phyloP scores from a whole-genome alignment of 2,113 vertebrate genomes.

The human region GRCh38 chrX:29820501-29821000 shows the following conservation, averaged over 20 bases:
- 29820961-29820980: not conserved
- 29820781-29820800: not conserved
- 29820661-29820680: not conserved
- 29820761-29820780: not conserved
- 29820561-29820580: not conserved
- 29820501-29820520: not conserved
- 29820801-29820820: not conserved
- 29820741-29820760: not conserved
- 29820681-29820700: not conserved
- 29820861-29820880: not conserved
- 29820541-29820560: constrained; percentile 10
- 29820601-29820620: not conserved
- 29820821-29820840: not conserved
- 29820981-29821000: not conserved
- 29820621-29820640: not conserved
- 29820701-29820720: not conserved
- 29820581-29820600: not conserved
- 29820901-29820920: not conserved
- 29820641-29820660: not conserved
- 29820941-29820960: not conserved
- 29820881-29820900: not conserved
- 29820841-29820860: not conserved
- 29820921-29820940: not conserved
- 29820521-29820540: not conserved
- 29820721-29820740: not conserved